phyloP scores from a whole-genome alignment of 2,113 vertebrate genomes.

The Grammomys surdaster region DNA sequence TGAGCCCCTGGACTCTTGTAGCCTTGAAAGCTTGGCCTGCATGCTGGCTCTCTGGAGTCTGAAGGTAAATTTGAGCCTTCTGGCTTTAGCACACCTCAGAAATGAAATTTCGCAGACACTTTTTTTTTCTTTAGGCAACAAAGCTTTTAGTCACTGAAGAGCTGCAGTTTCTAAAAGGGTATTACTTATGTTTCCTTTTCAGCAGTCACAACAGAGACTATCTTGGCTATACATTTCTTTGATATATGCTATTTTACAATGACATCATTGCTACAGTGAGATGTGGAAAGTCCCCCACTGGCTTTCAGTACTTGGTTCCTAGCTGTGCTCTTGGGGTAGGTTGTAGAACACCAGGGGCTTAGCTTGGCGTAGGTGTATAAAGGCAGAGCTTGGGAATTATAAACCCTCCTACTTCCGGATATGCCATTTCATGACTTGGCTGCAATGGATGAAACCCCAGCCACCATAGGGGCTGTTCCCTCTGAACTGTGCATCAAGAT shows the following conservation, averaged over 20 bases:
- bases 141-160: slow-evolving; percentile 32
- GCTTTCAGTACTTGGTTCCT: neutral
- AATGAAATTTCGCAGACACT: slow-evolving; percentile 43
- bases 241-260: slow-evolving; percentile 45
- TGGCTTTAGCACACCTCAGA: neutral
- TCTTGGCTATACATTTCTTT: slow-evolving; percentile 20
- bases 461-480: neutral
- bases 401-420: neutral
- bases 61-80: neutral
- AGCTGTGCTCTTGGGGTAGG: neutral
- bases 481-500: neutral
- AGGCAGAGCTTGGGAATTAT: too few species aligned
- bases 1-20: neutral
- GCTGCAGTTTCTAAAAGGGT: neutral
- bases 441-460: too few species aligned
- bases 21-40: neutral
- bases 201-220: neutral
- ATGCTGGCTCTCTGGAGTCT: neutral
- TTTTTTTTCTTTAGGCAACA: neutral
- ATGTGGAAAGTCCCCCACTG: neutral
- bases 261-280: neutral
- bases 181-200: neutral
- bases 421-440: neutral
- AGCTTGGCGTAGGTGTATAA: neutral
- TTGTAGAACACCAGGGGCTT: neutral